Evolutionary conservation across 2,797 vertebrate species (phyloP), one percentile per base, ranked within the genome.

Genomic region (Myiotriccus ornatus): DNA sequence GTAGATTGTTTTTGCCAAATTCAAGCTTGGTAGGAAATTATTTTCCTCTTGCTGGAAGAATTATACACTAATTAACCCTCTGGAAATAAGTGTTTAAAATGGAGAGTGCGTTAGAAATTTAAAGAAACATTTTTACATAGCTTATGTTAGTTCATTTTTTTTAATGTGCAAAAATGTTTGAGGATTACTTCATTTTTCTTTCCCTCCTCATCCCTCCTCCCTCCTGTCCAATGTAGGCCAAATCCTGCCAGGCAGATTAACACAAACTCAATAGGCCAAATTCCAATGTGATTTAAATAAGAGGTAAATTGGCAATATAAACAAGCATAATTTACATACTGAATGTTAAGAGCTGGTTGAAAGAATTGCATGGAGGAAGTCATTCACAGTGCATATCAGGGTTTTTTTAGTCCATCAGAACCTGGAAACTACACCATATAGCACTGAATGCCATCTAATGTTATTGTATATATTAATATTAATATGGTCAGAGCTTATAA

Each of bases 301-400:
- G 59, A 95, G 63, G 70, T 79, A 96, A 96, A 94, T 84, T 95
- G 93, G 88, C 83, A 93, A 79, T 84, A 86, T 79, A 95, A 94
- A 92, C 80, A 95, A 84, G 52, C 1, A 0, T 25, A 92, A 95
- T 95, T 94, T 95, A 74, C 90, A 93, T 93, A 79, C 35, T 63
- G 63, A 90, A 32, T 84, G 37, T 73, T 90, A 82, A 82, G 50
- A 67, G 34, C 34, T 92, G 24, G 35, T 86, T 90, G 63, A 90
- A 94, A 90, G 67, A 82, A 84, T 57, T 82, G 39, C 63, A 46
- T 27, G 24, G 44, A 92, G 28, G 20, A 95, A 94, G 55, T 59
- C 47, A 68, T 21, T 91, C 3, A 4, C 52, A 67, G 34, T 49
- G 25, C 44, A n/a, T 81, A 87, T 88, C 59, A 91, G 37, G 53